phyloP scores from a whole-genome alignment of 2,113 vertebrate species.

The Grus americana region DNA sequence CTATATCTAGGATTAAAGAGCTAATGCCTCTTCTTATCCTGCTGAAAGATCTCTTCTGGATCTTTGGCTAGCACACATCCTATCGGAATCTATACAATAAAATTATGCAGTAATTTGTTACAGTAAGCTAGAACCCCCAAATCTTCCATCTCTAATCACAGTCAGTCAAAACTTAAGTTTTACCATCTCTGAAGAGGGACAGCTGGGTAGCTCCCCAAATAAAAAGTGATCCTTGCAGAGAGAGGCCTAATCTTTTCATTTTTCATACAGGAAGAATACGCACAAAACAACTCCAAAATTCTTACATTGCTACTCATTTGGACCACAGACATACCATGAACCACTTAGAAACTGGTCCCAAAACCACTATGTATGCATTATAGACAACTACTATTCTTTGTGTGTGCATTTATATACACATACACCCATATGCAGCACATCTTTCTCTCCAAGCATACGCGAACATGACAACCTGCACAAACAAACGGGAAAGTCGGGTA shows the following conservation, averaged over 20 bases:
- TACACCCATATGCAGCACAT: background rate
- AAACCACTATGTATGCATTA: background rate
- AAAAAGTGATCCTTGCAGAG: background rate
- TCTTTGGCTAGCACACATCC: background rate
- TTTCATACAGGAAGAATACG: background rate
- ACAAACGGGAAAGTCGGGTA: background rate
- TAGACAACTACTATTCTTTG: background rate
- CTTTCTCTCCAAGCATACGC: background rate
- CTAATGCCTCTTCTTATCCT: background rate
- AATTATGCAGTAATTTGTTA: background rate
- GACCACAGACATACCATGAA: background rate
- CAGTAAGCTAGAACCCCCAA: no score
- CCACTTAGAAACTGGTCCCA: background rate
- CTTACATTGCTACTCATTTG: background rate
- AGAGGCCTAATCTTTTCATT: background rate
- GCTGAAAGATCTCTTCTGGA: background rate
- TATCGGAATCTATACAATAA: background rate
- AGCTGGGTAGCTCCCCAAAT: background rate
- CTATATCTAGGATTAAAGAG: background rate
- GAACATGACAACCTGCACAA: background rate
- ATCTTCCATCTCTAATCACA: background rate
- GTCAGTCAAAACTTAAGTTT: background rate
- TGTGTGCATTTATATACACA: background rate
- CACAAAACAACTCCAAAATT: background rate
- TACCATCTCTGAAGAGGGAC: background rate